Evolutionary conservation across 2,113 vertebrate species (phyloP).

Genomic region (Excalfactoria chinensis): DNA sequence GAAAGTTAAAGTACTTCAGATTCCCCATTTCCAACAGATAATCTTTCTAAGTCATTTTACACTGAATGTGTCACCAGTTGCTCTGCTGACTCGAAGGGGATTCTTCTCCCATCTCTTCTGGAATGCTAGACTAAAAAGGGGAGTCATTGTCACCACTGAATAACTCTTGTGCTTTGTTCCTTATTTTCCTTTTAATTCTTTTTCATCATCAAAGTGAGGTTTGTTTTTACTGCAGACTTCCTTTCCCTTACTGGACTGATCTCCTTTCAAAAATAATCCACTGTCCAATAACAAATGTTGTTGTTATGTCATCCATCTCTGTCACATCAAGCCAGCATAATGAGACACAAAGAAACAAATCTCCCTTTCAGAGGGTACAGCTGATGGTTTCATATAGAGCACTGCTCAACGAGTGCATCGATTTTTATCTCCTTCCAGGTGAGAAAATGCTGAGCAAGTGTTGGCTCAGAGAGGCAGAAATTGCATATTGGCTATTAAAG

Average conservation of each 20-base stretch:
- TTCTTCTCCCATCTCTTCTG: background rate
- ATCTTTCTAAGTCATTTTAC: background rate
- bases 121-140: background rate
- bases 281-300: background rate
- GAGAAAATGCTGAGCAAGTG: background rate
- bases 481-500: background rate
- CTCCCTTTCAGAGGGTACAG: slow-evolving; percentile 10
- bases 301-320: background rate
- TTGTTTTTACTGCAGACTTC: background rate
- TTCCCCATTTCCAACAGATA: background rate
- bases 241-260: slow-evolving; percentile 25
- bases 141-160: background rate
- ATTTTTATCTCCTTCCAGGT: background rate
- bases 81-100: background rate
- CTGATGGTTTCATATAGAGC: background rate
- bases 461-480: background rate
- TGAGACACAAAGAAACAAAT: background rate
- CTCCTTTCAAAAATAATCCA: slow-evolving; percentile 13
- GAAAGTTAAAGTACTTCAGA: background rate
- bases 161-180: background rate
- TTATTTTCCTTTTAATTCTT: slow-evolving; percentile 10
- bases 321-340: rapidly evolving
- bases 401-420: rapidly evolving
- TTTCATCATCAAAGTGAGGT: slow-evolving; percentile 24
- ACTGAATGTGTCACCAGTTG: background rate